Evolutionary conservation across 2,888 invertebrate genomes (phyloP).

Genomic region (Synergus gifuensis): DNA sequence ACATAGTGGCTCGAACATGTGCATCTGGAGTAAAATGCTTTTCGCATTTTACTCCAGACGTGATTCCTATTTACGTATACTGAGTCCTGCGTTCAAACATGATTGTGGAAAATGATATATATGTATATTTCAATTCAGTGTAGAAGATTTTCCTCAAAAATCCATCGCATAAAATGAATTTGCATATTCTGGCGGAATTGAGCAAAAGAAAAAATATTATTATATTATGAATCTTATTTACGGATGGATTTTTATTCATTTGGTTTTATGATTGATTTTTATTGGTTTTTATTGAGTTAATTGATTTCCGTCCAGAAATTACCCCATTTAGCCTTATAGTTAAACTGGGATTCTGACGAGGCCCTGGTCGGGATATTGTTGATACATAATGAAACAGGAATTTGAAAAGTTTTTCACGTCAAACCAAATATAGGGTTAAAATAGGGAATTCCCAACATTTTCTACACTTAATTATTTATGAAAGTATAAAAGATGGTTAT

Average conservation of each 20-base stretch:
- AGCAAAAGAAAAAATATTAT: background rate
- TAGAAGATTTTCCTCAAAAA: background rate
- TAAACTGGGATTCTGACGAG: no score
- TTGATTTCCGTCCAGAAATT: no score
- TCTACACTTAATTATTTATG: no score
- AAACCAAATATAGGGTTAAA: no score
- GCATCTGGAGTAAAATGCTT: slow-evolving; percentile 14
- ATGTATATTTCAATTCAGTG: background rate
- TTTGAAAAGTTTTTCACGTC: no score
- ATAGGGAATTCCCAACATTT: no score
- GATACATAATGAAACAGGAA: no score
- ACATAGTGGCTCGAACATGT: slow-evolving; percentile 47
- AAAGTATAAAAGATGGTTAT: no score
- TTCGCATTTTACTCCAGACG: slow-evolving; percentile 30
- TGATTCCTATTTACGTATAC: slow-evolving; percentile 33
- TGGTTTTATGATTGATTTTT: no score
- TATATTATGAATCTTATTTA: background rate
- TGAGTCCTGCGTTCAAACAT: slow-evolving; percentile 7
- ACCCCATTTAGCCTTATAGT: no score
- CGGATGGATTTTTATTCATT: background rate
- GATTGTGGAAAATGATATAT: slow-evolving; percentile 27
- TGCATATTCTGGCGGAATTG: background rate
- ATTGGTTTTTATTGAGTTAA: no score
- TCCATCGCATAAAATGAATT: background rate
- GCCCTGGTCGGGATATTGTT: no score